Evolutionary conservation across 2,888 invertebrate species (phyloP), one percentile per base, ranked within the genome.

Genomic region (Chymomyza caudatula): DNA sequence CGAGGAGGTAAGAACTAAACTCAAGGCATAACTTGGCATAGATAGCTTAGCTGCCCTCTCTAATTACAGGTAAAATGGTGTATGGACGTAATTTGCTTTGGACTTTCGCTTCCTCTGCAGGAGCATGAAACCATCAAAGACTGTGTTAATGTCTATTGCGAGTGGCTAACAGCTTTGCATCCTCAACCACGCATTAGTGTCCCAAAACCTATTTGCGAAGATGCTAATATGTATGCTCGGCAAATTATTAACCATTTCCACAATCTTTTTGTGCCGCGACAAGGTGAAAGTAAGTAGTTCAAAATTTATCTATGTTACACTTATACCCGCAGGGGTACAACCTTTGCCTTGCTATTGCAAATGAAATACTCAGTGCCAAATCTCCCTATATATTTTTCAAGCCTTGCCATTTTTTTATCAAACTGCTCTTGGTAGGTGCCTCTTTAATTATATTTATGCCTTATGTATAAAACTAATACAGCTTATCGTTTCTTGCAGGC

Each of bases 51-150:
- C n/a, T 23, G 11, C n/a, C 11, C 11, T 20, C 6, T 42, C 17
- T 47, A 17, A 15, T 17, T 47, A 3, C 83, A 97, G 96, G 97
- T 98, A 55, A 94, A 94, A 88, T 96, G 95, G 95, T 95, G 95
- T 68, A 93, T 96, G 92, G 95, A 95, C 90, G 95, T 95, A 13
- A 94, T 98, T 69, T 96, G 98, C 84, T 98, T 94, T 91, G 98
- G 98, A 0, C 92, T 99, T 3, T 96, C 97, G 13, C 91, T 98
- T 52, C 97, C 98, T 0, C 91, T 98, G 54, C 92, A 94, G 42
- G 98, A 98, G 90, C 97, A 98, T 89, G 98, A 98, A 82, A 96
- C 97, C 0, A 95, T 98, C 59, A 95, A 97, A 74, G 98, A 98
- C 90, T 98, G 98, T 89, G 98, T 98, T 49, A 96, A 96, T 88